Conservation (phyloP, 30 jellyfish, hydroid and myxozoan genomes). For the Calvadosia cruxmelitensis region DNA sequence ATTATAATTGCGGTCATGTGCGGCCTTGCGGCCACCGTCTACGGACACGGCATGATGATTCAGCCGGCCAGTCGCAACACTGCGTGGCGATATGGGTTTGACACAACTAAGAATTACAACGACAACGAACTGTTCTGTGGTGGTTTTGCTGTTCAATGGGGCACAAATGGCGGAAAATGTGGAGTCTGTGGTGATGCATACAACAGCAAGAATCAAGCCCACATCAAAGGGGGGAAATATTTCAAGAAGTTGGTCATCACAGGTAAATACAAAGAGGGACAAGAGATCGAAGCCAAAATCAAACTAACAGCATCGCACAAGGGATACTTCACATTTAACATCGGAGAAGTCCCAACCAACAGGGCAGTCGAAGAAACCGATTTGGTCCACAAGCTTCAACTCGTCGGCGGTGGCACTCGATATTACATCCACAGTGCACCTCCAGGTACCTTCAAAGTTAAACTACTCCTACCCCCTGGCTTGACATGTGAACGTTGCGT, state of each 20-base stretch:
- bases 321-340: slow-evolving; percentile 67
- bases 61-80: slow-evolving; percentile 76
- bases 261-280: slow-evolving; percentile 53
- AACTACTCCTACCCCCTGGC: slow-evolving; percentile 37
- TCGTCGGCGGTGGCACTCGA: slow-evolving; percentile 63
- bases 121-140: slow-evolving; percentile 84
- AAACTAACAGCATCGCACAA: slow-evolving; percentile 56
- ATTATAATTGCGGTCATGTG: neutral
- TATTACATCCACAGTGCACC: slow-evolving; percentile 24
- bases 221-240: slow-evolving; percentile 50
- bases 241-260: slow-evolving; percentile 67
- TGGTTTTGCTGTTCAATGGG: slow-evolving; percentile 50
- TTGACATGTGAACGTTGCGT: slow-evolving; percentile 69
- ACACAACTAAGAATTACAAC: slow-evolving; percentile 49
- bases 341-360: slow-evolving; percentile 27
- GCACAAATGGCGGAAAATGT: slow-evolving; percentile 55
- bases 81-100: slow-evolving; percentile 80
- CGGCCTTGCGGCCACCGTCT: neutral
- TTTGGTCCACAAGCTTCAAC: neutral
- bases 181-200: slow-evolving; percentile 90
- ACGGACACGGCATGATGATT: slow-evolving; percentile 60
- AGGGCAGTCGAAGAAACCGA: neutral
- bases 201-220: slow-evolving; percentile 45
- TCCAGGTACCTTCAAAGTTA: slow-evolving; percentile 31
- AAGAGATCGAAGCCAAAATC: slow-evolving; percentile 49